Percentiles rank a stretch among this genome's conserved stretches.
Conservation (phyloP, 2,113 vertebrate species). For the Orycteropus afer region DNA sequence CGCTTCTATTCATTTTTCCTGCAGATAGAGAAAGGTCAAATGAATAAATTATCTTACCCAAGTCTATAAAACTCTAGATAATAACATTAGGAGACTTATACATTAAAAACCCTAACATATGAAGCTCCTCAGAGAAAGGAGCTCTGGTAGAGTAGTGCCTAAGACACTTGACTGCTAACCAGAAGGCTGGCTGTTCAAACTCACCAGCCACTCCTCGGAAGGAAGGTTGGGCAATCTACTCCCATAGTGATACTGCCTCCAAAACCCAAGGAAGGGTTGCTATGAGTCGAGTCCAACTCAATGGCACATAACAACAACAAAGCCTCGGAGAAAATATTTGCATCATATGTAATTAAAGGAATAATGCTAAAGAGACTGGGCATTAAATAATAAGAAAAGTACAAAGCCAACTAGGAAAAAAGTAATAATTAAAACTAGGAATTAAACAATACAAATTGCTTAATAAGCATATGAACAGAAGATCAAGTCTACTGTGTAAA, state of each 20-base stretch:
- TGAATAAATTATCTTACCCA: background rate
- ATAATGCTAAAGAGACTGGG: background rate
- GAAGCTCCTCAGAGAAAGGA: background rate
- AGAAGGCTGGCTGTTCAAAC: too few species aligned
- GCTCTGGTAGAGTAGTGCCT: too few species aligned
- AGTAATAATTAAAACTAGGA: constrained; percentile 9
- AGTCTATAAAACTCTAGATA: background rate
- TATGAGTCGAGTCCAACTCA: too few species aligned
- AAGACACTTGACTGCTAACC: too few species aligned
- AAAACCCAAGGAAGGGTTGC: too few species aligned
- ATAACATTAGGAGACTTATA: background rate
- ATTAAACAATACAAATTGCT: background rate
- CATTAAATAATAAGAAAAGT: constrained; percentile 16
- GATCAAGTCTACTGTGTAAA: background rate
- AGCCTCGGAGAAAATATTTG: background rate
- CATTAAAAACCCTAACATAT: constrained; percentile 33
- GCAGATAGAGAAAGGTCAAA: background rate
- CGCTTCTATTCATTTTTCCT: constrained; percentile 26
- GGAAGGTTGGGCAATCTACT: too few species aligned
- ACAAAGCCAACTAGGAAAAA: background rate
- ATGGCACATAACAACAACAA: too few species aligned
- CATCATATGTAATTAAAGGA: background rate
- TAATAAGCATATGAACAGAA: constrained; percentile 24
- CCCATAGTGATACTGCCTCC: too few species aligned
- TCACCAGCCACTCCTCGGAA: too few species aligned